Evolutionary conservation across 2,113 vertebrate genomes (phyloP).

Genomic region (Regulus satrapa): DNA sequence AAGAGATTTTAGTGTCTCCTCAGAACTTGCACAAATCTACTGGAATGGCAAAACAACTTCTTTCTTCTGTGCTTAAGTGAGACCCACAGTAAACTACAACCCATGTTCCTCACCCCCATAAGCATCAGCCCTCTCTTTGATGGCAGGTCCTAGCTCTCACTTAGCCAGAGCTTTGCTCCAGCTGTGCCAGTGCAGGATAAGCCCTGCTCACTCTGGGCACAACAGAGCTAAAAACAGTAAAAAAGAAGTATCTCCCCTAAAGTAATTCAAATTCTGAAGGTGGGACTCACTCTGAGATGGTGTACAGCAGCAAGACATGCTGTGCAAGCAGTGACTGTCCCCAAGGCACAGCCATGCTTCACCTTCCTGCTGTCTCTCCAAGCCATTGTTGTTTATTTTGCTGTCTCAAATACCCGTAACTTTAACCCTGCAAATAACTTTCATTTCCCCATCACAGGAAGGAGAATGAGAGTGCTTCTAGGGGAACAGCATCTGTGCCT

Average conservation of each 20-base stretch:
- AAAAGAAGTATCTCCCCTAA: background rate
- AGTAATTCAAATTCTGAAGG: background rate
- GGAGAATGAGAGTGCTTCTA: background rate
- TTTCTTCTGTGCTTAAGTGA: background rate
- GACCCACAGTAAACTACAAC: background rate
- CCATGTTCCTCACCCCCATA: background rate
- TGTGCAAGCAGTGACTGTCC: background rate
- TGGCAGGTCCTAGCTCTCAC: background rate
- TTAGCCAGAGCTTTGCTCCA: background rate
- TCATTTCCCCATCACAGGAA: background rate
- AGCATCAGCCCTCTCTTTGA: background rate
- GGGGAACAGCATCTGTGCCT: background rate
- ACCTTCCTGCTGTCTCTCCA: background rate
- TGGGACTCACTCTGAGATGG: background rate
- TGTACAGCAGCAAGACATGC: background rate
- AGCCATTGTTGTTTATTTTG: constrained; percentile 20
- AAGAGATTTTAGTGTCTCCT: background rate
- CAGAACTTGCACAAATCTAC: background rate
- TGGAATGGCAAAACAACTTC: background rate
- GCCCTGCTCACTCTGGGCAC: background rate
- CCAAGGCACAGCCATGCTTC: background rate
- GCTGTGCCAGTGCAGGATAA: background rate
- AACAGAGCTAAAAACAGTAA: background rate
- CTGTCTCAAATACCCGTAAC: background rate
- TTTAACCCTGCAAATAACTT: background rate